Percentiles rank a stretch among this genome's conserved stretches.
Evolutionary conservation across 2,888 invertebrate species (phyloP).

Genomic region (Blera fallax): DNA sequence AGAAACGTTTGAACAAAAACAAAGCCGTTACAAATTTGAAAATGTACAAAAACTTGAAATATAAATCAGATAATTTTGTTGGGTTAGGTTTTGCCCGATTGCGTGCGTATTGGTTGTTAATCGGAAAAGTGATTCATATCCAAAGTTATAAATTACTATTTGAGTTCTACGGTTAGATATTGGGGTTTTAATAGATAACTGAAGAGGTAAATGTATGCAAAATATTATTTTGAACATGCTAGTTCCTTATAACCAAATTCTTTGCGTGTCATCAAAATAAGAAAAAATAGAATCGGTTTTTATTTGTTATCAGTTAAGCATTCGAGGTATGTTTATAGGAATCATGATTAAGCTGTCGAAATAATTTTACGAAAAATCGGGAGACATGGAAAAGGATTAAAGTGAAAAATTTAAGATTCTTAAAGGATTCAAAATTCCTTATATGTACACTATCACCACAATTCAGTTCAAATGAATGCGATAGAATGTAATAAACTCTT

Average conservation of each 20-base stretch:
- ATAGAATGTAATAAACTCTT: no score
- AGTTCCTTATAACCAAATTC: not conserved
- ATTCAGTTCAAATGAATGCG: no score
- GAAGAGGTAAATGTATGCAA: not conserved
- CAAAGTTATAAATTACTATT: conserved; percentile 1
- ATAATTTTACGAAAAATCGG: not conserved
- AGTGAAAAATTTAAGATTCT: no score
- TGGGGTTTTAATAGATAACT: conserved; percentile 3
- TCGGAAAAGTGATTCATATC: not conserved
- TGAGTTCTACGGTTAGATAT: conserved; percentile 1
- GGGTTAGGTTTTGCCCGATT: conserved; percentile 24
- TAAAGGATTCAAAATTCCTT: no score
- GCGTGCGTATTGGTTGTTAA: conserved; percentile 56
- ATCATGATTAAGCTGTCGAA: not conserved
- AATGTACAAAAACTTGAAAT: not conserved
- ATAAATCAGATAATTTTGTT: conserved; percentile 4
- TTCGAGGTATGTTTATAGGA: not conserved
- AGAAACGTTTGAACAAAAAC: conserved; percentile 21
- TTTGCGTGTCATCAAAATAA: not conserved
- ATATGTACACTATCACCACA: no score
- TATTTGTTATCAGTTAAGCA: not conserved
- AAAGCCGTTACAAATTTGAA: conserved; percentile 19
- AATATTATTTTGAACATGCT: not conserved
- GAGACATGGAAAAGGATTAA: no score
- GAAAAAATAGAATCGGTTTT: not conserved